These are phyloP conservation scores for Caenorhabditis zanzibari DNA, from an alignment of 2,888 invertebrate genomes.

Conservation along the genomic window DNA sequence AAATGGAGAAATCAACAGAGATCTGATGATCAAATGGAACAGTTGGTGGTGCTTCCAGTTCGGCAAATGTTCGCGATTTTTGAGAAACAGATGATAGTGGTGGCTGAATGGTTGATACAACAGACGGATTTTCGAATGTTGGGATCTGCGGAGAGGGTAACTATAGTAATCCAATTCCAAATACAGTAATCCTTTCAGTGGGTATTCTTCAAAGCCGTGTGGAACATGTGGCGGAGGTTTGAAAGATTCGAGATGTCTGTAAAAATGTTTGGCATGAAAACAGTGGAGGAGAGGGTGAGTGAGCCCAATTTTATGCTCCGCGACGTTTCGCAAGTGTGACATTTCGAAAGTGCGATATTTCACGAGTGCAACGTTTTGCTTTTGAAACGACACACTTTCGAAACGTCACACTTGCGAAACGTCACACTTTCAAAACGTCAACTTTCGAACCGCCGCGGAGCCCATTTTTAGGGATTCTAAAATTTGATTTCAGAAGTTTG, in stretches of 20 bases:
- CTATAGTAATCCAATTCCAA: neutral
- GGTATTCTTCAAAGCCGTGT: conserved; percentile 61
- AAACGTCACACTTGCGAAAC: no score
- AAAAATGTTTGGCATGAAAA: conserved; percentile 49
- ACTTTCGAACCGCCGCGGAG: no score
- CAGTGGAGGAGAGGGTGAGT: conserved; percentile 24
- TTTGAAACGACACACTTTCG: no score
- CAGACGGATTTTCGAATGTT: conserved; percentile 57
- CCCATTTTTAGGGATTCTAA: neutral
- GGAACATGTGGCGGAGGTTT: conserved; percentile 67
- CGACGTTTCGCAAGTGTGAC: no score
- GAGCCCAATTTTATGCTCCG: no score
- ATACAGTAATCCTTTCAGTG: conserved; percentile 14
- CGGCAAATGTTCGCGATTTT: conserved; percentile 50
- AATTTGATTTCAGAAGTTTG: conserved; percentile 23
- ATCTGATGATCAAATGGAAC: conserved; percentile 43
- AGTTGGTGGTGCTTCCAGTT: conserved; percentile 34
- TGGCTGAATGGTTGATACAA: conserved; percentile 67
- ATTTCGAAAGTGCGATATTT: no score
- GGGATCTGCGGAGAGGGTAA: conserved; percentile 58
- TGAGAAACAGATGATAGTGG: conserved; percentile 61
- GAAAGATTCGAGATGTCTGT: conserved; percentile 68
- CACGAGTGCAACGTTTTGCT: no score
- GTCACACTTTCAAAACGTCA: no score
- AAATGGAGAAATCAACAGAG: conserved; percentile 56